These are phyloP conservation scores for Pelobates fuscus DNA, from an alignment of 2,113 vertebrate species.

Conservation along the genomic window DNA sequence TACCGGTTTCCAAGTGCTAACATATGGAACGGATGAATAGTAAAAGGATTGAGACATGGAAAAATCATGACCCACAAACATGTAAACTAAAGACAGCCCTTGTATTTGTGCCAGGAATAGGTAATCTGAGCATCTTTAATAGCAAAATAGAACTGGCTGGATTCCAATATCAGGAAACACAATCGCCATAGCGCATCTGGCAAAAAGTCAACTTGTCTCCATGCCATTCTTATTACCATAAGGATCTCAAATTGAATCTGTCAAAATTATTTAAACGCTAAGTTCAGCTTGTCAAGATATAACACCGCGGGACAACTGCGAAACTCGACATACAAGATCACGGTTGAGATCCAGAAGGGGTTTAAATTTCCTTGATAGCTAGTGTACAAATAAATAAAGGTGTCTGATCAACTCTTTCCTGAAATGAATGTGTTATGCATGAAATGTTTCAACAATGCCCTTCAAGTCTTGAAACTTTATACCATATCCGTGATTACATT, in stretches of 20 bases:
- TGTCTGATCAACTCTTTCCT: conserved; percentile 34
- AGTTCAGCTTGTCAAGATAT: conserved; percentile 42
- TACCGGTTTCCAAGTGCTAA: conserved; percentile 33
- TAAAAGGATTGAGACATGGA: conserved; percentile 45
- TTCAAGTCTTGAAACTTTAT: conserved; percentile 17
- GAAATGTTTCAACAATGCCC: conserved; percentile 3
- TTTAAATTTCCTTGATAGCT: not conserved
- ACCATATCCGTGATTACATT: conserved; percentile 15
- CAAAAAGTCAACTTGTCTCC: conserved; percentile 38
- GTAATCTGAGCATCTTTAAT: conserved; percentile 50
- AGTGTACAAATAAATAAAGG: not conserved
- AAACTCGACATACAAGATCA: conserved; percentile 4
- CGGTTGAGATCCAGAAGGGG: conserved; percentile 9
- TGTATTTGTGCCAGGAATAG: conserved; percentile 46
- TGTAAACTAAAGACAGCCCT: conserved; percentile 50
- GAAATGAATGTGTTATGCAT: conserved; percentile 22
- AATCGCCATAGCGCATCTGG: conserved; percentile 42
- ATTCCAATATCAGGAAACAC: conserved; percentile 48
- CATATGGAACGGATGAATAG: conserved; percentile 46
- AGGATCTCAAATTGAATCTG: conserved; percentile 48
- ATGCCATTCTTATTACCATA: conserved; percentile 44
- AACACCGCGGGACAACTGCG: conserved; percentile 41
- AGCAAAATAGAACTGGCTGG: conserved; percentile 48
- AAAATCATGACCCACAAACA: conserved; percentile 48
- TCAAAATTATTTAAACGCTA: conserved; percentile 45